Base-by-base conservation (phyloP, 2,113 vertebrate species). In the Zosterops japonicus region DNA sequence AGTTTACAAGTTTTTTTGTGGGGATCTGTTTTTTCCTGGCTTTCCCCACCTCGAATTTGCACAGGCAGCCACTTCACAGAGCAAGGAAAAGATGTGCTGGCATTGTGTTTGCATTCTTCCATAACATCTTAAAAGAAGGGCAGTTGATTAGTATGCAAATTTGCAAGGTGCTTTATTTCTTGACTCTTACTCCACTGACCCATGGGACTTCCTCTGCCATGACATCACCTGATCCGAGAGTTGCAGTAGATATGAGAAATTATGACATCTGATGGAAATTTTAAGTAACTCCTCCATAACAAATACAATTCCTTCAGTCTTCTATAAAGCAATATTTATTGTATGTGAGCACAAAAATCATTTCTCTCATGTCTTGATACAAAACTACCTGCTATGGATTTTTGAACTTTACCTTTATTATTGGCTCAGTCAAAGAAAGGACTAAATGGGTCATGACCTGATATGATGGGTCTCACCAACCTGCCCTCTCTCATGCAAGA, bases 41-140 rank as follows among this genome's bases (percentile, higher is more conserved):
- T 90, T 91, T 23, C 28, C 18, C 11, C 22, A 41, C 14, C 63
- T 85, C n/a, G 42, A 31, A 76, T 6, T 65, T 82, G 7, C 19
- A 47, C 11, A 69, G 42, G 9, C 31, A 92, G 17, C 9, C 27
- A 12, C 49, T 79, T 76, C 41, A 79, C 0, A 3, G 53, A 68
- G 36, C 3, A 65, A 57, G 11, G 12, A 46, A 53, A 70, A 87
- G 11, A 68, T 2, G 2, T 0, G 0, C 1, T 36, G n/a, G 4
- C 13, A 90, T 88, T 46, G 5, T 22, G 29, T 77, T 90, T 79
- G 24, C 17, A 61, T 8, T 77, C 70, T 74, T 59, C 36, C 8
- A 24, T 35, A 41, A 41, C 39, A 63, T 28, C 33, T 63, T 49
- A 72, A 76, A 82, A 87, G 50, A 81, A 39, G 27, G 6, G 33